Evolutionary conservation across 2,797 vertebrate genomes (phyloP).

Genomic region (Manis javanica): DNA sequence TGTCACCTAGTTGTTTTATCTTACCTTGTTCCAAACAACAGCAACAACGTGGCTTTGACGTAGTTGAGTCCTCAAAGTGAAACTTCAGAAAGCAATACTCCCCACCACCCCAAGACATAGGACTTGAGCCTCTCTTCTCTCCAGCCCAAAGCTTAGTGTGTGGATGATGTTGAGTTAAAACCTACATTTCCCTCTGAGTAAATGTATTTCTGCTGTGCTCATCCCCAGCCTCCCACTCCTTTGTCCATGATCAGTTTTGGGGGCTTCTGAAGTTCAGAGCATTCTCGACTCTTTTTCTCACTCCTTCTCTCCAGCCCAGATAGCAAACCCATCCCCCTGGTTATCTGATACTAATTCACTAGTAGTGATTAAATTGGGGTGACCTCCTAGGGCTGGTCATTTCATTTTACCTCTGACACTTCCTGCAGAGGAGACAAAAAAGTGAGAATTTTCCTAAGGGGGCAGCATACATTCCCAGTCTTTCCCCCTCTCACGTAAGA

Average conservation of each 20-base stretch:
- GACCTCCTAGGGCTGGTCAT: background rate
- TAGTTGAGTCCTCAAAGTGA: background rate
- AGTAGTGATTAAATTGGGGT: background rate
- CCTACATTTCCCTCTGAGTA: background rate
- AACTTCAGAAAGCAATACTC: background rate
- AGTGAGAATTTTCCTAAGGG: background rate
- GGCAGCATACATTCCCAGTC: background rate
- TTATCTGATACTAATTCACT: background rate
- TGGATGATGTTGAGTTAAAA: background rate
- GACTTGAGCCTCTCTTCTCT: background rate
- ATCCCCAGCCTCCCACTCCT: background rate
- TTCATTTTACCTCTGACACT: conserved; percentile 38
- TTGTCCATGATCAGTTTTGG: background rate
- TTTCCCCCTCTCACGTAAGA: background rate
- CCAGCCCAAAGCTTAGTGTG: background rate
- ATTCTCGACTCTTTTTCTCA: background rate
- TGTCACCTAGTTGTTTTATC: background rate
- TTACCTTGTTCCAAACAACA: background rate
- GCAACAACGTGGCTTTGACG: background rate
- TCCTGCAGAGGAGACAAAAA: background rate
- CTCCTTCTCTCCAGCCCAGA: background rate
- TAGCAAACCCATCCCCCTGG: background rate
- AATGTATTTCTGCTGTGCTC: background rate
- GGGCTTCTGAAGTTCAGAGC: background rate
- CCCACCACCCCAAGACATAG: background rate